phyloP scores from a whole-genome alignment of 1,140 invertebrate species.

The Vanessa atalanta region DNA sequence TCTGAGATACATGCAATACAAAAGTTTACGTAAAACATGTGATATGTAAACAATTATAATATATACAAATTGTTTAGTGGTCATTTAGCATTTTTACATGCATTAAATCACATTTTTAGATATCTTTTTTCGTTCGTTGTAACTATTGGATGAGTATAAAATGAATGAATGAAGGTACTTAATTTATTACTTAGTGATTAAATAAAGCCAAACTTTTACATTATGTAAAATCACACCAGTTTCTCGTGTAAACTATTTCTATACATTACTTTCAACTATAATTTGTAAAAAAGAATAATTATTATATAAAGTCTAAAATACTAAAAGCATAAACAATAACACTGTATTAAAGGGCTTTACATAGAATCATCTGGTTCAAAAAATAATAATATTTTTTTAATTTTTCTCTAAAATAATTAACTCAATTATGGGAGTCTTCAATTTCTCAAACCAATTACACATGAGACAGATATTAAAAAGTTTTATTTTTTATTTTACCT shows the following conservation, averaged over 20 bases:
- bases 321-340: too few relatives aligned
- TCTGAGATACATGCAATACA: background rate
- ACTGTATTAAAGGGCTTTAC: too few relatives aligned
- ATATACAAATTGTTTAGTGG: conserved; percentile 11
- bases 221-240: background rate
- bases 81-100: conserved; percentile 15
- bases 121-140: conserved; percentile 2
- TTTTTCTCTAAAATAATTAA: too few relatives aligned
- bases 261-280: background rate
- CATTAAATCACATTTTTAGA: conserved; percentile 5
- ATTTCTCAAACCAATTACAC: too few relatives aligned
- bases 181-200: conserved; percentile 6
- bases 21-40: conserved; percentile 26
- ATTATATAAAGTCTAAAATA: too few relatives aligned
- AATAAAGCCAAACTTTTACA: background rate
- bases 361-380: too few relatives aligned
- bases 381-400: too few relatives aligned
- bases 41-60: conserved; percentile 23
- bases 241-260: background rate
- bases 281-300: too few relatives aligned
- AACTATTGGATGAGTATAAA: background rate
- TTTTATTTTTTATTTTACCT: too few relatives aligned
- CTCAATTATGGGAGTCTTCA: too few relatives aligned
- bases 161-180: conserved; percentile 5
- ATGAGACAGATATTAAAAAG: too few relatives aligned